A percentile compares a stretch with the other conserved stretches of the same genome.
phyloP scores from a whole-genome alignment of 2,888 invertebrate genomes.

The Sesia apiformis region DNA sequence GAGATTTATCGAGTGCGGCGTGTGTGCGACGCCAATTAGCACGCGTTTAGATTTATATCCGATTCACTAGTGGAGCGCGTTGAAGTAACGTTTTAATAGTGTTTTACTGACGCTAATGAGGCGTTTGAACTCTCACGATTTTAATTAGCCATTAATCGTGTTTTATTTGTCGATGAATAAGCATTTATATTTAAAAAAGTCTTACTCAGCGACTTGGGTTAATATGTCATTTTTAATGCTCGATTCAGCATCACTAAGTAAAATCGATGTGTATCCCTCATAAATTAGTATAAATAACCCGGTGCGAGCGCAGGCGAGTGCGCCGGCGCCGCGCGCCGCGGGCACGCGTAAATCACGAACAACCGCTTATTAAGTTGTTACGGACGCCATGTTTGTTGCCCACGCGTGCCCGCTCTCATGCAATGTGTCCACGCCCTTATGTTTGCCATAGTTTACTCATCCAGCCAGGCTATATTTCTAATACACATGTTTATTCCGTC shows the following conservation, averaged over 20 bases:
- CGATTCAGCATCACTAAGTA: slow-evolving; percentile 27
- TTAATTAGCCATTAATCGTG: background rate
- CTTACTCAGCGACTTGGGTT: background rate
- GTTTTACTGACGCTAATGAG: slow-evolving; percentile 38
- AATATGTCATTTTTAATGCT: slow-evolving; percentile 20
- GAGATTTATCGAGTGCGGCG: slow-evolving; percentile 59
- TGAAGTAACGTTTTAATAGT: slow-evolving; percentile 24
- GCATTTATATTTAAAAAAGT: background rate
- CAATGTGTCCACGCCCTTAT: slow-evolving; percentile 57
- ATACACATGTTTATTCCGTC: background rate
- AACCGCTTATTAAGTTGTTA: slow-evolving; percentile 73
- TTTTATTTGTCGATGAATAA: slow-evolving; percentile 9
- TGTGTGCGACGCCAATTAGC: slow-evolving; percentile 41
- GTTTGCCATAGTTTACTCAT: slow-evolving; percentile 35
- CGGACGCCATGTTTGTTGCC: slow-evolving; percentile 57
- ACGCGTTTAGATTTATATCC: slow-evolving; percentile 46
- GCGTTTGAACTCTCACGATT: slow-evolving; percentile 19
- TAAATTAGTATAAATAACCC: slow-evolving; percentile 67
- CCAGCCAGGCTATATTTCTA: background rate
- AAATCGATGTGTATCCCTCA: slow-evolving; percentile 63
- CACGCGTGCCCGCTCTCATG: slow-evolving; percentile 51
- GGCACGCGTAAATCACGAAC: slow-evolving; percentile 67
- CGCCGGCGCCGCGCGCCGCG: slow-evolving; percentile 71
- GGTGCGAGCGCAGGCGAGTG: slow-evolving; percentile 37
- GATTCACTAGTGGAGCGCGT: slow-evolving; percentile 16